Percentiles rank a stretch among this genome's conserved stretches.
Conservation (phyloP, 53 echinoderm and acorn worm genomes). For the Glandiceps talaboti region DNA sequence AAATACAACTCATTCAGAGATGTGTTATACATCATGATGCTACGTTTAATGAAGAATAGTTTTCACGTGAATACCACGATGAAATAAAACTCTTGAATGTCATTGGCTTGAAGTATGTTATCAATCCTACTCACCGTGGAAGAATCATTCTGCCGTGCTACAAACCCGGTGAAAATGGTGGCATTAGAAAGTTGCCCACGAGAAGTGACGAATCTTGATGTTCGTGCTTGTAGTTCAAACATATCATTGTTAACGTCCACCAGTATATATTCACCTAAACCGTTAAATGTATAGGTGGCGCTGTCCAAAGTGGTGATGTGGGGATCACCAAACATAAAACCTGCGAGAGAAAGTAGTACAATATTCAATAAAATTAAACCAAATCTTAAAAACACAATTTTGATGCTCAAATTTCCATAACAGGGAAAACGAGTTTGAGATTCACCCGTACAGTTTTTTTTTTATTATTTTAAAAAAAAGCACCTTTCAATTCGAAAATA, state of each 20-base stretch:
- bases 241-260: constrained; percentile 9
- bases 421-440: too few relatives aligned
- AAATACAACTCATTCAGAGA: too few relatives aligned
- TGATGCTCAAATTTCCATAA: background rate
- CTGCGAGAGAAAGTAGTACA: constrained; percentile 15
- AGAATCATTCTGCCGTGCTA: constrained; percentile 1
- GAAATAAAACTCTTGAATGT: too few relatives aligned
- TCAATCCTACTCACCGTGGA: background rate
- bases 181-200: constrained; percentile 10
- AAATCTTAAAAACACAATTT: background rate
- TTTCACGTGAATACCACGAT: too few relatives aligned
- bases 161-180: constrained; percentile 41
- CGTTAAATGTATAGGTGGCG: constrained; percentile 75
- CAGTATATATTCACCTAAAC: constrained; percentile 78
- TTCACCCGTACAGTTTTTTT: too few relatives aligned
- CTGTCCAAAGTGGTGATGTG: constrained; percentile 83
- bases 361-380: background rate
- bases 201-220: constrained; percentile 13
- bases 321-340: constrained; percentile 85
- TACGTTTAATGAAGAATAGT: too few relatives aligned
- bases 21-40: too few relatives aligned
- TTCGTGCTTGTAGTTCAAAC: constrained; percentile 32
- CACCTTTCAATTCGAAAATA: too few relatives aligned
- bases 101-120: too few relatives aligned
- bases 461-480: too few relatives aligned